phyloP scores from a whole-genome alignment of 2,113 vertebrate genomes.

The Opisthocomus hoazin region DNA sequence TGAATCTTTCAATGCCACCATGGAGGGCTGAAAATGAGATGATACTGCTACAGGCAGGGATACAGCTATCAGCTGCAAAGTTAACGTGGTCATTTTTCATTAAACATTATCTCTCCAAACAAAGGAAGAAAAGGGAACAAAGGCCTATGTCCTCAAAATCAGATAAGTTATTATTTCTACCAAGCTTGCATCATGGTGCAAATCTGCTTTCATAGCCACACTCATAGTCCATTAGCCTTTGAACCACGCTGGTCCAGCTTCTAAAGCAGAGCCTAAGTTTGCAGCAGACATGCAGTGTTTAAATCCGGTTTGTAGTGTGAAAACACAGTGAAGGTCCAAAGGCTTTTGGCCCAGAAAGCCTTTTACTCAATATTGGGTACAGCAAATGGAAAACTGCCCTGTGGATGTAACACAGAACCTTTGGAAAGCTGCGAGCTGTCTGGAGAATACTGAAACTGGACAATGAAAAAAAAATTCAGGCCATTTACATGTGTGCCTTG shows the following conservation, averaged over 20 bases:
- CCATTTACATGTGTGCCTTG: background rate
- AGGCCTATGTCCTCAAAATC: background rate
- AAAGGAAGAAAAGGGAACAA: background rate
- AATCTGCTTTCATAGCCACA: background rate
- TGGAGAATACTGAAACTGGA: background rate
- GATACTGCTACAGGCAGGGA: background rate
- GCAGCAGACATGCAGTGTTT: background rate
- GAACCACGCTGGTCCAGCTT: background rate
- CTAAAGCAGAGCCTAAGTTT: background rate
- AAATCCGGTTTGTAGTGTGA: background rate
- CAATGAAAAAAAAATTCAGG: background rate
- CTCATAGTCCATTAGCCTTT: background rate
- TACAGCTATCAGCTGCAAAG: background rate
- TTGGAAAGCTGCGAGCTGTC: background rate
- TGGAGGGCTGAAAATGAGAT: background rate
- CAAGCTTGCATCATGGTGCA: background rate
- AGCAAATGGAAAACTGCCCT: background rate
- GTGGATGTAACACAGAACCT: fast-evolving
- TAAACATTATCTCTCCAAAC: background rate
- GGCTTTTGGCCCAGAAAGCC: background rate
- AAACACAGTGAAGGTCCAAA: background rate
- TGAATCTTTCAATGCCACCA: background rate
- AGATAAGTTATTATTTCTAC: background rate
- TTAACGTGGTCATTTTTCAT: background rate
- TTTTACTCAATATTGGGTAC: background rate